These are phyloP conservation scores for Nebria salina DNA, from an alignment of 2,888 invertebrate genomes.

Conservation along the genomic window DNA sequence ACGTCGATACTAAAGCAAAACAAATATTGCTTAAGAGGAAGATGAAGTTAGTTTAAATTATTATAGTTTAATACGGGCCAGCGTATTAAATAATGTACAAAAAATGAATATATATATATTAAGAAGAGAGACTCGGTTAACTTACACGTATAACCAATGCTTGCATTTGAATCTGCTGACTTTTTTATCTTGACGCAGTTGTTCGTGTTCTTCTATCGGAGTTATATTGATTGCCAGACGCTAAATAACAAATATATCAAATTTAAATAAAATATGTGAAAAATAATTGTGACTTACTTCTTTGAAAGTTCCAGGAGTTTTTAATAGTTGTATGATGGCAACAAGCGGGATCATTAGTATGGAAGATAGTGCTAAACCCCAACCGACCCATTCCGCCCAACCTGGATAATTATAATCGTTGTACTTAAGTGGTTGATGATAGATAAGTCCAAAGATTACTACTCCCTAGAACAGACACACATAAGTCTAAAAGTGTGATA, in stretches of 20 bases:
- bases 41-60: not conserved
- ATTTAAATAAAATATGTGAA: not conserved
- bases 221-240: constrained; percentile 73
- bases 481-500: not conserved
- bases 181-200: constrained; percentile 69
- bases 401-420: constrained; percentile 75
- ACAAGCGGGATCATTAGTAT: constrained; percentile 78
- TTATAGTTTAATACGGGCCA: constrained; percentile 33
- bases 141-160: constrained; percentile 76
- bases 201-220: constrained; percentile 73
- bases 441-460: constrained; percentile 72
- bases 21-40: not conserved
- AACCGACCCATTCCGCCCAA: constrained; percentile 78
- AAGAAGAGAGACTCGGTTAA: not conserved
- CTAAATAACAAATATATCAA: constrained; percentile 59
- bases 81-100: constrained; percentile 31
- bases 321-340: constrained; percentile 70
- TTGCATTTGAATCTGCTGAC: constrained; percentile 71
- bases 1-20: not conserved
- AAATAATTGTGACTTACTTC: constrained; percentile 65
- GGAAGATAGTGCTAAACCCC: constrained; percentile 77
- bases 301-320: constrained; percentile 73
- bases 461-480: constrained; percentile 66
- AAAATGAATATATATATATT: not conserved
- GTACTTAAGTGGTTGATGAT: constrained; percentile 73